Base-by-base conservation (phyloP, 2,888 invertebrate species). In the Athrips mouffetella region DNA sequence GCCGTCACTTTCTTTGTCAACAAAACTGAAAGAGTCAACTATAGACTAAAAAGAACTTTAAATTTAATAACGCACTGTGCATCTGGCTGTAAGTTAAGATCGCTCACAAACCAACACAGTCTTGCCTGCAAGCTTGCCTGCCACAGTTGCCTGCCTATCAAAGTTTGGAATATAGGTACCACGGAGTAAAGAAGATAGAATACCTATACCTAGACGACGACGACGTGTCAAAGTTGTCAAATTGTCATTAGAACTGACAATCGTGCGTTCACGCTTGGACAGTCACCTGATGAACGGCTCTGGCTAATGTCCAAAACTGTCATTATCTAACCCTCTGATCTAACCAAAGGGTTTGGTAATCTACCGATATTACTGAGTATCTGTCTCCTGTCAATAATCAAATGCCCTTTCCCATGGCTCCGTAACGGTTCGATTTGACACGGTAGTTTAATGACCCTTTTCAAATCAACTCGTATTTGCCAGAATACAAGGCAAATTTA, bases 391-490 rank as follows among this genome's bases (percentile, higher is more conserved):
- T 30, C 45, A 10, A 40, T 51, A 45, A 47, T 45, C 31, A 39
- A 47, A 52, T 40, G 25, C 10, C 42, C 31, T 46, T 54, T 70
- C 59, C 62, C 62, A 62, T 53, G 59, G 52, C 52, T 56, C 53
- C 58, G 58, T 53, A 61, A 60, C 57, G 58, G 58, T 61, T 58
- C 48, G 57, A 75, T 77, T 76, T 69, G 73, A 71, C 74, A 78
- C 71, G 71, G 72, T 76, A 73, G 65, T 50, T 73, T 58, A 68
- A 55, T 70, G 67, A 72, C 37, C 18, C 10, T 11, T 21, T 8
- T 20, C n/a, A n/a, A 18, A 37, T n/a, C n/a, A n/a, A n/a, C n/a
- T n/a, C n/a, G n/a, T n/a, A n/a, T n/a, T n/a, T n/a, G n/a, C n/a
- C n/a, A n/a, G n/a, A n/a, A n/a, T n/a, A n/a, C n/a, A n/a, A n/a